A percentile compares a stretch with the other conserved stretches of the same genome.
These are phyloP conservation scores for Taxidea taxus DNA, from an alignment of 2,113 vertebrate genomes.

Conservation along the genomic window DNA sequence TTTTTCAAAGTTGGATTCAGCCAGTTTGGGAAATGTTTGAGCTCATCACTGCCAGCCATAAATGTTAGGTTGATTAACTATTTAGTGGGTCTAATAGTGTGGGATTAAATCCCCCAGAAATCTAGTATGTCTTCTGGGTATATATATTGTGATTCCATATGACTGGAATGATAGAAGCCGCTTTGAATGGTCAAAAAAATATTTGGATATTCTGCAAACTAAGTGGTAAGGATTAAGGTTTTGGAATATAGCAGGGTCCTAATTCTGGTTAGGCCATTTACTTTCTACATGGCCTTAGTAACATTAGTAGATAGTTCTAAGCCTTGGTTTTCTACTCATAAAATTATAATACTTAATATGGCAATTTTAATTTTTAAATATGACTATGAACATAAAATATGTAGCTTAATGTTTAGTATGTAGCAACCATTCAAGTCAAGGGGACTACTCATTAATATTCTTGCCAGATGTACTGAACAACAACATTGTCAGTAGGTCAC, in stretches of 20 bases:
- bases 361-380: not conserved
- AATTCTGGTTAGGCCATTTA: not conserved
- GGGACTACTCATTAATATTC: not conserved
- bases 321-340: not conserved
- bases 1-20: not conserved
- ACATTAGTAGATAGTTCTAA: not conserved
- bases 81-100: not conserved
- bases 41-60: not conserved
- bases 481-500: not conserved
- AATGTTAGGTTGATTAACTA: not conserved
- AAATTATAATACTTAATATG: not conserved
- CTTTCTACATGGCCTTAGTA: not conserved
- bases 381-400: not conserved
- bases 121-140: not conserved
- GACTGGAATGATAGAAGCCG: not conserved
- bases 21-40: not conserved
- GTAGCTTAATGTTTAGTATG: not conserved
- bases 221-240: not conserved
- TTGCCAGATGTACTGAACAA: not conserved
- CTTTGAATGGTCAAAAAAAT: not conserved
- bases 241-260: not conserved
- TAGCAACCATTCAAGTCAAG: not conserved
- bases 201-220: not conserved
- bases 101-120: not conserved
- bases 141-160: not conserved